Base-by-base conservation (phyloP, 2,888 invertebrate genomes). In the Erebia aethiops region DNA sequence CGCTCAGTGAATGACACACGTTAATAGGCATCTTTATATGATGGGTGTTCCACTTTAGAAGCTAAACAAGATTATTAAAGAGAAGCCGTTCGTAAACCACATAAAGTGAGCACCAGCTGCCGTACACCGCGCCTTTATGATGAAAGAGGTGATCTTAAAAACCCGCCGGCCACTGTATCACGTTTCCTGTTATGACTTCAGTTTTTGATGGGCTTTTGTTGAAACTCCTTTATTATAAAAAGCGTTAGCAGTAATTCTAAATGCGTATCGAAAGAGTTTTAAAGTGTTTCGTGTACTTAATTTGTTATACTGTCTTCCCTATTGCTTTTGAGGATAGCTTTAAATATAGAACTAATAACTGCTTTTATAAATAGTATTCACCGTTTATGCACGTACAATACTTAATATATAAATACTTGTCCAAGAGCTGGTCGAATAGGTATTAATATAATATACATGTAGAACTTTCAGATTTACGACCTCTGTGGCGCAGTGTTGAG, bases 131-230 rank as follows among this genome's bases (percentile, higher is more conserved):
- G 86, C 81, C 80, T 87, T 90, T 90, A 89, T 89, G 90, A 91
- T 90, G 90, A 90, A 91, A 91, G 90, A 87, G 85, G 84, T 86
- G 81, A 83, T 88, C 83, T 84, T 85, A 86, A 81, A 81, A 80
- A 82, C 83, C 81, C 83, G 81, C 83, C 84, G 80, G 84, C 87
- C 88, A 86, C 87, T 84, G 85, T 91, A 92, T 93, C 92, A 89
- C 82, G 82, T 93, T 92, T 91, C 92, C 91, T 91, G 92, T 93
- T 93, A 92, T 93, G 89, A 91, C 90, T 92, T 88, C 81, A 91
- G 85, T 89, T 91, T 91, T 92, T 91, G 89, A 91, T 89, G 83
- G 81, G 79, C 82, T 87, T 91, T 91, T 91, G 88, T 91, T 87
- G 80, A 84, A 75, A 83, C 79, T 81, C 81, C 87, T 88, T 89